Evolutionary conservation across 2,797 vertebrate species (phyloP).

Genomic region (Sphenopsis melanotis): DNA sequence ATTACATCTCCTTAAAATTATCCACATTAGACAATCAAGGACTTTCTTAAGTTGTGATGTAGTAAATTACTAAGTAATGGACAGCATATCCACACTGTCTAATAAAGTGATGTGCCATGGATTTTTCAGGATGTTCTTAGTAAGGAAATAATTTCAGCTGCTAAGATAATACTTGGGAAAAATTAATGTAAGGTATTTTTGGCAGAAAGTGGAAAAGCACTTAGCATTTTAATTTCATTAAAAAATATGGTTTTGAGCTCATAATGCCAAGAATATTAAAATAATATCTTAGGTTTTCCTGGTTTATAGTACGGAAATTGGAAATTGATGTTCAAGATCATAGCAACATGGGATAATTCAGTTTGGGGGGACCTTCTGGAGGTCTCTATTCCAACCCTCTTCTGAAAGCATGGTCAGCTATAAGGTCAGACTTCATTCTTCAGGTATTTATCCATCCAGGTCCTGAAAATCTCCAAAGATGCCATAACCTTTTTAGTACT

Average conservation of each 20-base stretch:
- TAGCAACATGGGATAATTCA: not conserved
- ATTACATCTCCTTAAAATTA: not conserved
- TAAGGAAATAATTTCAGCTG: not conserved
- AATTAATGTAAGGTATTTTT: not conserved
- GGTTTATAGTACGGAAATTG: not conserved
- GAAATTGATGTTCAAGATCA: not conserved
- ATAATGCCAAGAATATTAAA: not conserved
- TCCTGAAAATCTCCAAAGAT: not conserved
- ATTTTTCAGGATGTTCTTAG: not conserved
- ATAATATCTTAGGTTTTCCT: not conserved
- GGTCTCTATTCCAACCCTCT: not conserved
- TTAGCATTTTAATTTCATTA: not conserved
- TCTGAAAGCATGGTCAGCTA: not conserved
- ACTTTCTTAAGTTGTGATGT: not conserved
- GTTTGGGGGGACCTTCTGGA: not conserved
- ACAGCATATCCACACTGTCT: not conserved
- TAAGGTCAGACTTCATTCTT: not conserved
- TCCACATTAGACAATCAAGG: not conserved
- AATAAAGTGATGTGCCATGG: not conserved
- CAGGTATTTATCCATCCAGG: not conserved
- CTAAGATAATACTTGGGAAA: not conserved
- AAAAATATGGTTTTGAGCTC: not conserved
- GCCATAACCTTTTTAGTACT: not conserved
- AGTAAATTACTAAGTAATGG: not conserved
- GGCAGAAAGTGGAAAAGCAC: not conserved